Evolutionary conservation across 2,888 invertebrate genomes (phyloP), one percentile per base, ranked within the genome.

Genomic region (Drosophila nr. perissopoda): DNA sequence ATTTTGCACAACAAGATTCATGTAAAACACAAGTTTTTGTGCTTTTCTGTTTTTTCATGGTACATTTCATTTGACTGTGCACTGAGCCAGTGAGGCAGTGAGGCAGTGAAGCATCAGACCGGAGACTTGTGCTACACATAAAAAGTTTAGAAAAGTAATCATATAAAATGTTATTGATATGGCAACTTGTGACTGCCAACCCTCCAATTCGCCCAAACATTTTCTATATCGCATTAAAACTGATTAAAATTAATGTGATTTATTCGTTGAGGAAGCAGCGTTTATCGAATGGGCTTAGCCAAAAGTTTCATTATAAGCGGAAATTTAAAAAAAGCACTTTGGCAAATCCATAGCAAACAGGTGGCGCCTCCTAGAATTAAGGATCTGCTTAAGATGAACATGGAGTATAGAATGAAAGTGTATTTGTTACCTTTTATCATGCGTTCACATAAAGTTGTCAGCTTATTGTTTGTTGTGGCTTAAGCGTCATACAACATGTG

Each of bases 81-180:
- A 66, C 38, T 54, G 63, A 60, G 79, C 4, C n/a, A 2, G 10
- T 31, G 31, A 10, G 31, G 2, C 31, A 10, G 31, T 10, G 0
- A 33, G 42, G 60, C 65, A 57, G 27, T 63, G 57, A 64, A 66
- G 69, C 68, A 79, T 63, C 54, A 52, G 57, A 81, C 46, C 65
- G 46, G 53, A 63, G 70, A 76, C 62, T 65, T 73, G 36, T 56
- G 51, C 49, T 48, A 36, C 53, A 65, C 88, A 82, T 85, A 88
- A 90, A 90, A 85, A 85, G 81, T 85, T 85, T 89, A 81, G 83
- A 85, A 85, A 90, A 90, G 89, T 89, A 90, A 90, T 85, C 85
- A 76, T 74, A 85, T 90, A 86, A 85, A 85, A 85, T 90, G 84
- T 86, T 85, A 85, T 85, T 90, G 88, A 81, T 88, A 85, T 85